Base-by-base conservation (phyloP, 2,888 invertebrate genomes). In the Plagodis dolabraria region DNA sequence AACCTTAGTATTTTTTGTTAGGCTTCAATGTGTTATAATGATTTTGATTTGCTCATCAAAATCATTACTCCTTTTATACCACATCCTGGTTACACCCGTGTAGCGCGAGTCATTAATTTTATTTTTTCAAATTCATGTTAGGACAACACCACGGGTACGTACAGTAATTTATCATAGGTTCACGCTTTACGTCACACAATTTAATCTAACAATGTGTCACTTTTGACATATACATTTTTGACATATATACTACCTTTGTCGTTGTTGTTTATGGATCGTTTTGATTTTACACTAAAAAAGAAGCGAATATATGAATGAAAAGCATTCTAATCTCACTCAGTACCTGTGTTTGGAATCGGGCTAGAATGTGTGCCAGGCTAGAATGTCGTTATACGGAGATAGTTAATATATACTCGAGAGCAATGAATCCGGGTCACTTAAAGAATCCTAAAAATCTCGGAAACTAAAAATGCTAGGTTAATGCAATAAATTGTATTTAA, bases 191-290 rank as follows among this genome's bases (percentile, higher is more conserved):
- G 53, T 49, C 52, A 54, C 11, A 52, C 53, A 52, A 52, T 61
- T 63, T 54, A 59, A 57, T 62, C 51, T 57, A 70, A 67, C 51
- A 60, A 54, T 63, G 55, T 61, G 58, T 59, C 57, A 51, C 60
- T 67, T 69, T 64, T 68, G 46, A 47, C 45, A 58, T 65, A 54
- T 71, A 67, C 53, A 67, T 61, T 69, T 72, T n/a, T n/a, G n/a
- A n/a, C n/a, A n/a, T n/a, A n/a, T n/a, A n/a, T 66, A 72, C 66
- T 42, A 56, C 52, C 53, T 58, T 46, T 47, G 60, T 58, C 50
- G 40, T 44, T 53, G 47, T 58, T 54, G 45, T 36, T 51, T 36
- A 45, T 55, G 47, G 54, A 47, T 12, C 33, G 33, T 47, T 54
- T 60, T 57, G 43, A 43, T 55, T 47, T 10, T 33, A 53, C 45